Evolutionary conservation across 23 tunicate species (phyloP), one percentile per base, ranked within the genome.

Genomic region (Trididemnum nubilum): DNA sequence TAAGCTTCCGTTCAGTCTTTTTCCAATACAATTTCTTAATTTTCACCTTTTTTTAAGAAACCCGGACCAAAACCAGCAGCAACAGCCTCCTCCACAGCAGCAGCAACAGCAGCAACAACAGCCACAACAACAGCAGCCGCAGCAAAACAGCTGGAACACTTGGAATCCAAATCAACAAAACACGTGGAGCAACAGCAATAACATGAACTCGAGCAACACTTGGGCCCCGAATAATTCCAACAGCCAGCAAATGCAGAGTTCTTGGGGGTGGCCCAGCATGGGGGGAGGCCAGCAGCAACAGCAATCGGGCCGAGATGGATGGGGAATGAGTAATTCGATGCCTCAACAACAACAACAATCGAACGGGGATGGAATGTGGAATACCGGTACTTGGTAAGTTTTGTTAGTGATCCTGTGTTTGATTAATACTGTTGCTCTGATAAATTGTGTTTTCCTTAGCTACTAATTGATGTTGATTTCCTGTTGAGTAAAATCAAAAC

Each of bases 231-330:
- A 81, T 72, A 32, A 64, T 80, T 61, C 83, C 65, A 78, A 51
- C 51, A n/a, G n/a, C n/a, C 89, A 84, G 54, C 89, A 77, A 35
- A 60, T 81, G 97, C 81, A 87, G 34, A 64, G 21, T 71, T 69
- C 90, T 30, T 93, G 98, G 98, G 87, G 87, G 0, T 84, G 92
- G 87, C 65, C 93, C 18, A 57, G 76, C 61, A 78, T 72, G 83
- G 90, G 83, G 12, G 58, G 31, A 9, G 59, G 77, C 18, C 44
- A 32, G 80, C 84, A 81, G 60, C 88, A 37, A 49, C 89, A 80
- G 54, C 94, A 89, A 35, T 69, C 71, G 35, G 85, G 85, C 1
- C 85, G 89, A 33, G 98, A 84, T 33, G 97, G 76, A 0, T 87
- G 98, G 93, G 90, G 90, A 61, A 80, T 28, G 35, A 67, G 54